A percentile compares a stretch with the other conserved stretches of the same genome.
phyloP scores from a whole-genome alignment of 2,797 vertebrate species.

The Coreius guichenoti region DNA sequence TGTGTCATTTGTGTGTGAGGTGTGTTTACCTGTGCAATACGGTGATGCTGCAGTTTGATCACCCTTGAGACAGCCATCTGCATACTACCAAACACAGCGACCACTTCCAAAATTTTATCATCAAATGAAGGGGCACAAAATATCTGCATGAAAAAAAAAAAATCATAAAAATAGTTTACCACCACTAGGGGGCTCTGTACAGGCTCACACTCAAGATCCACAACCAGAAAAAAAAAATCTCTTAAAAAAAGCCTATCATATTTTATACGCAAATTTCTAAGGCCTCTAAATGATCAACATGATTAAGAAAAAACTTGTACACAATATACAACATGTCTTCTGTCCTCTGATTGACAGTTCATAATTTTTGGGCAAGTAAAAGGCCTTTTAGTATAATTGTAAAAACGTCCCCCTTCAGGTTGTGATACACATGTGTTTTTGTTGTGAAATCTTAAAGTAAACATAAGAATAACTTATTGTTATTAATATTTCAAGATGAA shows the following conservation, averaged over 20 bases:
- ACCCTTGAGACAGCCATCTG: slow-evolving; percentile 99
- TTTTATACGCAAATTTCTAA: not conserved
- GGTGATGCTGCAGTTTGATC: slow-evolving; percentile 96
- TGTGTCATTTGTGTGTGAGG: not conserved
- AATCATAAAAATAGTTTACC: not conserved
- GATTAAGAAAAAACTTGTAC: not conserved
- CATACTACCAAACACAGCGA: slow-evolving; percentile 97
- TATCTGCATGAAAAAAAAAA: slow-evolving; percentile 78
- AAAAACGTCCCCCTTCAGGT: not conserved
- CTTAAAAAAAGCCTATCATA: not conserved
- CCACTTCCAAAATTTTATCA: slow-evolving; percentile 97
- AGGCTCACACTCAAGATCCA: not conserved
- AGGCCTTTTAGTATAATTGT: not conserved
- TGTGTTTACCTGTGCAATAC: slow-evolving; percentile 91
- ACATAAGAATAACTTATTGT: not conserved
- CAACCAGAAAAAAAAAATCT: not conserved
- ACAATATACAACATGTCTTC: not conserved
- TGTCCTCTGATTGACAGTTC: not conserved
- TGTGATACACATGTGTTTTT: not conserved
- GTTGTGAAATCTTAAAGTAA: not conserved
- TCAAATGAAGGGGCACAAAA: slow-evolving; percentile 97
- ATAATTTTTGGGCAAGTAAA: not conserved
- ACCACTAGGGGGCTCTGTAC: slow-evolving; percentile 10
- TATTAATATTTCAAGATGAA: not conserved
- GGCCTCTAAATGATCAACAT: not conserved